A percentile compares a stretch with the other conserved stretches of the same genome.
These are phyloP conservation scores for Gryon sp. DNA, from an alignment of 1,140 invertebrate species.

Conservation along the genomic window DNA sequence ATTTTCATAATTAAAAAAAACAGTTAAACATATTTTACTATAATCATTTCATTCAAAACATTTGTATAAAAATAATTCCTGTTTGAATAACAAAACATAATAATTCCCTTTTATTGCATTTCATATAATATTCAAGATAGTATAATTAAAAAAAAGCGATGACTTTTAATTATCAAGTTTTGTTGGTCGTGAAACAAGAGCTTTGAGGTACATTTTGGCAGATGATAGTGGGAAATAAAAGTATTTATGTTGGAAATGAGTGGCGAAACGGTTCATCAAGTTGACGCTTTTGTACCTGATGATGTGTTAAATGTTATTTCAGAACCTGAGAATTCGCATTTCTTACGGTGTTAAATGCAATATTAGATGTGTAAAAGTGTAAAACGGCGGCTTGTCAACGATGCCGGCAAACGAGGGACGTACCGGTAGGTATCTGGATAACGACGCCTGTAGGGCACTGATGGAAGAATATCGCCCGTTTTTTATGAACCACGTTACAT, in stretches of 20 bases:
- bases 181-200: constrained; percentile 3
- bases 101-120: too few species aligned
- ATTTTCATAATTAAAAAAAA: too few species aligned
- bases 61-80: too few species aligned
- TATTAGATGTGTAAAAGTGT: constrained; percentile 77
- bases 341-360: constrained; percentile 68
- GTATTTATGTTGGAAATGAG: constrained; percentile 38
- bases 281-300: constrained; percentile 50
- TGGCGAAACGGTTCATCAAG: constrained; percentile 54
- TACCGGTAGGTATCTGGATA: constrained; percentile 68
- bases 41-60: too few species aligned
- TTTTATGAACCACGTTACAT: constrained; percentile 72
- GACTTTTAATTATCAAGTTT: too few species aligned
- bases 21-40: too few species aligned
- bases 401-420: constrained; percentile 70
- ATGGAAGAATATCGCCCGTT: constrained; percentile 73
- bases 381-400: constrained; percentile 67
- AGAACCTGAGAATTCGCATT: constrained; percentile 53
- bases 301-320: constrained; percentile 63
- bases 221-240: constrained; percentile 38
- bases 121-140: too few species aligned
- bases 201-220: constrained; percentile 10
- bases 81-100: too few species aligned
- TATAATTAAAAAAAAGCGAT: too few species aligned
- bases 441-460: constrained; percentile 73